Base-by-base conservation (phyloP, 2,113 vertebrate genomes). In the Calonectris borealis region DNA sequence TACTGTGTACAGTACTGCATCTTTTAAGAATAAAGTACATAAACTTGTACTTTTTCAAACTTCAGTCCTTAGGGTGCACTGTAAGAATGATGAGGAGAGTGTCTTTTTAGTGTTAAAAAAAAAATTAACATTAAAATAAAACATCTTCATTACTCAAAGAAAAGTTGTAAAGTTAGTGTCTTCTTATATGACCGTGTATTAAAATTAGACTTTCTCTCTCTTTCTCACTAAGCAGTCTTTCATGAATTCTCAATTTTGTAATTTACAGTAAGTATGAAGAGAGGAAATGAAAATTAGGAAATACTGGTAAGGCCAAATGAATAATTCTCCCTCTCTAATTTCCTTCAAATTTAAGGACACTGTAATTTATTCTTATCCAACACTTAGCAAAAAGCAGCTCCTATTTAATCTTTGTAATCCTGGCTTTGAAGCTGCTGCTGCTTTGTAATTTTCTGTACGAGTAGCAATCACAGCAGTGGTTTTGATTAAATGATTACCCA, bases 401-500 rank as follows among this genome's bases (percentile, higher is more conserved):
- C 64, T 75, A 91, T 93, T 96, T 97, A 94, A 86, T 97, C 68
- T 95, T 88, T 88, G 87, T 92, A 97, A 96, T 97, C 52, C 83
- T 94, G 87, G 66, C 68, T 96, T 97, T 91, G 93, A 87, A 97
- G 75, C 62, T 90, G 69, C 44, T 94, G 34, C 44, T 88, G 69
- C 94, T 94, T 97, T 97, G 83, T 96, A 96, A 98, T 97, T 98
- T 97, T 97, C 95, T 96, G 68, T 91, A 95, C 1, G 5, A 97
- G 94, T 61, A 96, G 88, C 77, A 98, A 96, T 97, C 95, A 93
- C 75, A 94, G 84, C 48, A 93, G 92, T 83, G 75, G 40, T 95
- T 98, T 96, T 98, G 97, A 97, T 97, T 98, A 97, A 97, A 97
- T 97, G 89, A 97, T 97, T 97, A 96, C 51, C 66, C 76, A 76